Evolutionary conservation across 2,113 vertebrate species (phyloP).

Genomic region (chimpanzee (Pan troglodytes)): DNA sequence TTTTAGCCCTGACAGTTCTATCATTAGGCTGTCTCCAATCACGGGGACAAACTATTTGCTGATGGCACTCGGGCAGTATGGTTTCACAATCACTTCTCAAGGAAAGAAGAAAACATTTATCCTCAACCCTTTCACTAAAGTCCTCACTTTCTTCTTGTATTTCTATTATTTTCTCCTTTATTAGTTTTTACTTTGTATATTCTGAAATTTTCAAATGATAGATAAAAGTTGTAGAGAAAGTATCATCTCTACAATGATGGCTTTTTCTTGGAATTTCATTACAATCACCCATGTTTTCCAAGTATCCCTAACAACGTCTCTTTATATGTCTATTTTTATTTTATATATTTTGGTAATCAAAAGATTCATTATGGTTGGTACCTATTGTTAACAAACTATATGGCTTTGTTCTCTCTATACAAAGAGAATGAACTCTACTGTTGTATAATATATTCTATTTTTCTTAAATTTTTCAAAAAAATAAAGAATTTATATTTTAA

Average conservation of each 20-base stretch:
- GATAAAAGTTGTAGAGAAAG: neutral
- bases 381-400: neutral
- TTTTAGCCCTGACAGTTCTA: neutral
- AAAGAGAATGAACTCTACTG: neutral
- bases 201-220: neutral
- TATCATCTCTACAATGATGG: neutral
- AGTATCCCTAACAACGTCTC: neutral
- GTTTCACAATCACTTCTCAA: neutral
- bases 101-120: neutral
- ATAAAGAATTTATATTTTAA: neutral
- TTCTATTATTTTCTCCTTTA: neutral
- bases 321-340: neutral
- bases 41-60: neutral
- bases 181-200: neutral
- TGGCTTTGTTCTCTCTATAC: neutral
- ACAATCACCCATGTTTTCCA: neutral
- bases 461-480: neutral
- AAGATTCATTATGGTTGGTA: neutral
- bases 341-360: neutral
- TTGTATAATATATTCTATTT: neutral
- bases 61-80: neutral
- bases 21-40: neutral
- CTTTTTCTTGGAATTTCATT: neutral
- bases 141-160: neutral
- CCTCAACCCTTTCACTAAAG: neutral